Evolutionary conservation across 35 echinoderm and acorn worm genomes (phyloP), one percentile per base, ranked within the genome.

Genomic region (Patiria miniata): DNA sequence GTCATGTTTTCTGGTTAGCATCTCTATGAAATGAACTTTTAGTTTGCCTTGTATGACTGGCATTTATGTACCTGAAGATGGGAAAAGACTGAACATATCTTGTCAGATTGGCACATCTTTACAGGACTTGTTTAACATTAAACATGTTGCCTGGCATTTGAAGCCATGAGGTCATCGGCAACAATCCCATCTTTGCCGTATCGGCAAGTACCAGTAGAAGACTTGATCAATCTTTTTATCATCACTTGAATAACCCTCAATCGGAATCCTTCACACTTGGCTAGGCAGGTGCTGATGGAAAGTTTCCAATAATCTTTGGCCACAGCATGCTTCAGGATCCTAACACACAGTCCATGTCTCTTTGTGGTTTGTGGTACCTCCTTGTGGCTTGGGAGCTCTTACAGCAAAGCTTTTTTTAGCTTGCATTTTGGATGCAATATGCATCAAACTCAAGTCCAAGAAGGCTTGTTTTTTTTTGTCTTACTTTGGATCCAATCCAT

Each of bases 241-340:
- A 26, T 73, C 65, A 73, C 26, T 30, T 73, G 65, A 73, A 73
- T 34, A 23, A 73, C 26, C 65, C 26, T 73, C 7, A 73, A 73
- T 73, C 34, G 65, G 65, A 73, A 34, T 73, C 29, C 26, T 73
- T 73, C 65, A 73, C 65, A 73, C 65, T 73, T 34, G 26, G 65
- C 23, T 73, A 34, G 65, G 26, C 65, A 73, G 65, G 19, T 73
- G 65, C 26, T 18, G 42, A 47, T 4, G 42, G 65, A 73, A 73
- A 73, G 19, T 73, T 36, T 36, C 65, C 65, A 30, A 73, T 73
- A 73, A 73, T 73, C 34, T 2, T 23, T 73, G 21, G 26, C 34
- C 8, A 10, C 26, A 2, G 8, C 65, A 73, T 30, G 65, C 23
- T 73, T 34, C 65, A 34, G 65, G 65, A 28, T 73, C 34, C 30